These are phyloP conservation scores for Meda fulgida DNA, from an alignment of 2,797 vertebrate genomes.

Conservation along the genomic window DNA sequence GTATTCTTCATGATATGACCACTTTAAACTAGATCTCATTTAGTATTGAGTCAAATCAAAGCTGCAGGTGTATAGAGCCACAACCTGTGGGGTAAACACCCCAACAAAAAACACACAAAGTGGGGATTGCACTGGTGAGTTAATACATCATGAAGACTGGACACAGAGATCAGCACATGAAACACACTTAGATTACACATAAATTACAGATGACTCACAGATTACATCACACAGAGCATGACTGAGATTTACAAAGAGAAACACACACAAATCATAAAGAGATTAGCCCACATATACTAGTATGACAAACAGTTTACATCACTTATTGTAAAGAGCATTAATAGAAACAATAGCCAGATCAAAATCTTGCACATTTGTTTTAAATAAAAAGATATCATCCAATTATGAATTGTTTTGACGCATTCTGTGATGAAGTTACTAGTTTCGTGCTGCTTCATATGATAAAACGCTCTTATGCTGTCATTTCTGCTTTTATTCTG, in stretches of 20 bases:
- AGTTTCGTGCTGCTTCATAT: neutral
- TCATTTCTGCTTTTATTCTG: conserved; percentile 1
- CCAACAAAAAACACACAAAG: neutral
- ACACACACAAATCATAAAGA: conserved; percentile 48
- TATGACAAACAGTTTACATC: conserved; percentile 21
- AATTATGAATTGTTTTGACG: conserved; percentile 25
- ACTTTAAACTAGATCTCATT: conserved; percentile 11
- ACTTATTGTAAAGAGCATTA: neutral
- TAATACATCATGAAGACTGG: neutral
- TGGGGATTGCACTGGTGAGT: neutral
- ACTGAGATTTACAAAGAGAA: conserved; percentile 57
- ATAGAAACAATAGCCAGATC: conserved; percentile 10
- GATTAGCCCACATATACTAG: conserved; percentile 29
- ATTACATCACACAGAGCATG: conserved; percentile 57
- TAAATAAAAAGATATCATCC: neutral
- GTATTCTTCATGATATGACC: conserved; percentile 15
- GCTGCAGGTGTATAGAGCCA: conserved; percentile 19
- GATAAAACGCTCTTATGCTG: conserved; percentile 11
- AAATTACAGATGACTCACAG: conserved; percentile 60
- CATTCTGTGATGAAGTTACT: neutral
- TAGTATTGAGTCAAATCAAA: neutral
- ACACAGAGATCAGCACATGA: neutral
- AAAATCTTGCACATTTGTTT: neutral
- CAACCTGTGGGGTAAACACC: neutral
- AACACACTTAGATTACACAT: conserved; percentile 44